Evolutionary conservation across 2,113 vertebrate species (phyloP).

Genomic region (Phoenicopterus ruber): DNA sequence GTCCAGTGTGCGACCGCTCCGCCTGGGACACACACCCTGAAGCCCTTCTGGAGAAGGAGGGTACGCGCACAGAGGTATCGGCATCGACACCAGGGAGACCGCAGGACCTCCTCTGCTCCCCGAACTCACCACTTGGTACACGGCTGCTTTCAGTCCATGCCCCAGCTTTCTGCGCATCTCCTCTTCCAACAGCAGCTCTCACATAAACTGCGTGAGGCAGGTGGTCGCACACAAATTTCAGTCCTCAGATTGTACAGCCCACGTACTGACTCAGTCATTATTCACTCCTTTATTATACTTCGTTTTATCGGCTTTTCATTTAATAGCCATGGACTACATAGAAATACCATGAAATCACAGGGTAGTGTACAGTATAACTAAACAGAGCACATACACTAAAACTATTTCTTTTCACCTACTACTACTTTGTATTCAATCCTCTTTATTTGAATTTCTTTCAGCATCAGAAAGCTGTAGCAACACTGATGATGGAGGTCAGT

Average conservation of each 20-base stretch:
- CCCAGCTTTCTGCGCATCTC: neutral
- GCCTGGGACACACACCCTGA: no score
- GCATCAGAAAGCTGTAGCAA: neutral
- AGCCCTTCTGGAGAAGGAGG: neutral
- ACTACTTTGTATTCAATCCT: neutral
- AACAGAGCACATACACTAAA: neutral
- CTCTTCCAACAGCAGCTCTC: neutral
- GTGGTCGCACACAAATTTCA: neutral
- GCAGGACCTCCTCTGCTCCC: neutral
- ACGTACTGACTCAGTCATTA: fast-evolving
- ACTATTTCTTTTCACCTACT: neutral
- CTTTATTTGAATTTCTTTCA: neutral
- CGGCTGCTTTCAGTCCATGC: fast-evolving
- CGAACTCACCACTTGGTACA: fast-evolving
- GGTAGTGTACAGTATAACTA: neutral
- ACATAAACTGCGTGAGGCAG: fast-evolving
- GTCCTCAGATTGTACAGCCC: neutral
- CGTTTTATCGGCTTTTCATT: neutral
- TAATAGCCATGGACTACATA: neutral
- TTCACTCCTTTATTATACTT: neutral
- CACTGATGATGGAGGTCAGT: neutral
- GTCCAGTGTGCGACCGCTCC: fast-evolving
- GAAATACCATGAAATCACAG: neutral
- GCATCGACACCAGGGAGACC: neutral
- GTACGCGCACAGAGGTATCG: neutral